Evolutionary conservation across 2,113 vertebrate genomes (phyloP).

Genomic region (Cottus gobio): DNA sequence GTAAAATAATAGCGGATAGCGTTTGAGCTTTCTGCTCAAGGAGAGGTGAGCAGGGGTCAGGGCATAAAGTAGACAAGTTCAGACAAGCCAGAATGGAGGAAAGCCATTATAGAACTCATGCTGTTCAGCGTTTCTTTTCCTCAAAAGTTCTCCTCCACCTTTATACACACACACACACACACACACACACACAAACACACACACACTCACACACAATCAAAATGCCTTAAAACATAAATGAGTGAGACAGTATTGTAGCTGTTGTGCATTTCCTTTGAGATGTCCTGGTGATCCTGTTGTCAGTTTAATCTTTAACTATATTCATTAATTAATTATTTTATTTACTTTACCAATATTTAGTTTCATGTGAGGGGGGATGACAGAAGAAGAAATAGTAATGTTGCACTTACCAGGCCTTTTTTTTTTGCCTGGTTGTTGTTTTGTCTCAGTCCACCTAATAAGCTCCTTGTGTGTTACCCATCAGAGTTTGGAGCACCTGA

Average conservation of each 20-base stretch:
- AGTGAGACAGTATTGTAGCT: constrained; percentile 14
- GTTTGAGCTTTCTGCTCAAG: constrained; percentile 11
- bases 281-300: constrained; percentile 25
- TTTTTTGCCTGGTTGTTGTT: constrained; percentile 36
- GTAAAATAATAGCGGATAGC: constrained; percentile 13
- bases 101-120: constrained; percentile 34
- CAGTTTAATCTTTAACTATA: constrained; percentile 16
- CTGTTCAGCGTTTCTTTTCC: constrained; percentile 9
- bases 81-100: constrained; percentile 25
- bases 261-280: constrained; percentile 32
- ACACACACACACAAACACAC: not conserved
- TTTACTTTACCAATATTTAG: constrained; percentile 26
- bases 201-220: not conserved
- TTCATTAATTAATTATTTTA: constrained; percentile 45
- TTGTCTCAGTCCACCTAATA: constrained; percentile 51
- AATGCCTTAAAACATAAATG: constrained; percentile 14
- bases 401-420: constrained; percentile 4
- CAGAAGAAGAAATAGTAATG: constrained; percentile 19
- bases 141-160: not conserved
- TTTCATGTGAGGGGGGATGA: constrained; percentile 2
- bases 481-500: constrained; percentile 43
- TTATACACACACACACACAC: not conserved
- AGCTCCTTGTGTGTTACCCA: constrained; percentile 45
- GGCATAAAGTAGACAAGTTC: constrained; percentile 29
- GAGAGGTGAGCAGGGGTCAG: constrained; percentile 16